Conservation (phyloP, 2,113 vertebrate genomes). For the Osmerus eperlanus region DNA sequence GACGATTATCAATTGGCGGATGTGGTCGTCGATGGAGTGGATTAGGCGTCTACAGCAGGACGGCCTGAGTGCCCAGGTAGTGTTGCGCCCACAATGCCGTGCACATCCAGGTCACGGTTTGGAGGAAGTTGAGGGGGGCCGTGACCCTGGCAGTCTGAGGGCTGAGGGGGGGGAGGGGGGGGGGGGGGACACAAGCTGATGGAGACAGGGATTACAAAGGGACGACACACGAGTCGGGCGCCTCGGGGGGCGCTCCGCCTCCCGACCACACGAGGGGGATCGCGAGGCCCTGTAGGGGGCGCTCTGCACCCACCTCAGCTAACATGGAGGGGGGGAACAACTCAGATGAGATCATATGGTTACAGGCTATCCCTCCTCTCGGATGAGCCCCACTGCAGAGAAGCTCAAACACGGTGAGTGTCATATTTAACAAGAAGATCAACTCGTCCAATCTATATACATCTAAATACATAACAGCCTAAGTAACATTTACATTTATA, state of each 20-base stretch:
- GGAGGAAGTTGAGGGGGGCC: constrained; percentile 39
- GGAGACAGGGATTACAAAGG: constrained; percentile 76
- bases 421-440: background rate
- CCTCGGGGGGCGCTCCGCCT: constrained; percentile 49
- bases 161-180: constrained; percentile 83
- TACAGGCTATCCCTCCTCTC: background rate
- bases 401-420: background rate
- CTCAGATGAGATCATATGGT: constrained; percentile 13
- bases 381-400: background rate
- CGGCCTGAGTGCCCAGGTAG: constrained; percentile 71
- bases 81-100: constrained; percentile 83
- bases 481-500: background rate
- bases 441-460: background rate
- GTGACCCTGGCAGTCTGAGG: constrained; percentile 78
- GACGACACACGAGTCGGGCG: constrained; percentile 61
- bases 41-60: background rate
- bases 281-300: constrained; percentile 43
- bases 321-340: background rate
- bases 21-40: background rate
- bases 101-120: constrained; percentile 69
- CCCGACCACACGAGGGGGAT: constrained; percentile 57
- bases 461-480: background rate
- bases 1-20: background rate
- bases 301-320: constrained; percentile 45
- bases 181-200: constrained; percentile 87